phyloP scores from a whole-genome alignment of 2,888 invertebrate species.

The Drosophila falleni region DNA sequence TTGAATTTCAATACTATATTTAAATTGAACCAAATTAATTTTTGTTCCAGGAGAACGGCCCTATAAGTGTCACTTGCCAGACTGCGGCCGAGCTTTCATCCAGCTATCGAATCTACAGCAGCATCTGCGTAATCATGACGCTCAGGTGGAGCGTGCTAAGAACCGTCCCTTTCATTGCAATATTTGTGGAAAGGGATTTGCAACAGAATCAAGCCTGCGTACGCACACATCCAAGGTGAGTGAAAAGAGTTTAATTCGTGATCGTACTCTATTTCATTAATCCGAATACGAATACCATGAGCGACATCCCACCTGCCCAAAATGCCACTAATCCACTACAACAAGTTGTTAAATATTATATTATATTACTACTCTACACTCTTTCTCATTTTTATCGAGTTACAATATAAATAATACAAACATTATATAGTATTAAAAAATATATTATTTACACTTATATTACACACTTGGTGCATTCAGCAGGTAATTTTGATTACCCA shows the following conservation, averaged over 20 bases:
- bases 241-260: background rate
- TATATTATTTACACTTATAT: too few species aligned
- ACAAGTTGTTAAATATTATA: background rate
- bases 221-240: conserved; percentile 99
- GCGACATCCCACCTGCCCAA: too few species aligned
- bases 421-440: too few species aligned
- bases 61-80: conserved; percentile 98
- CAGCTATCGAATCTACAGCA: conserved; percentile 98
- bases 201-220: conserved; percentile 97
- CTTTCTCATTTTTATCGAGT: background rate
- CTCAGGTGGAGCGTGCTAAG: conserved; percentile 97
- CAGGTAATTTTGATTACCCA: background rate
- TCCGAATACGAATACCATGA: background rate
- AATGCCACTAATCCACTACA: too few species aligned
- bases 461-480: background rate
- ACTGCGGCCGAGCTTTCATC: conserved; percentile 98
- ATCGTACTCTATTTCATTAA: background rate
- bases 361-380: background rate
- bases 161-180: conserved; percentile 98
- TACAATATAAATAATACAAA: background rate
- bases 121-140: conserved; percentile 97
- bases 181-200: conserved; percentile 98
- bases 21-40: background rate
- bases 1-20: background rate
- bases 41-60: conserved; percentile 93